These are phyloP conservation scores for Ormyrus thymus DNA, from an alignment of 2,888 invertebrate species.

Conservation along the genomic window DNA sequence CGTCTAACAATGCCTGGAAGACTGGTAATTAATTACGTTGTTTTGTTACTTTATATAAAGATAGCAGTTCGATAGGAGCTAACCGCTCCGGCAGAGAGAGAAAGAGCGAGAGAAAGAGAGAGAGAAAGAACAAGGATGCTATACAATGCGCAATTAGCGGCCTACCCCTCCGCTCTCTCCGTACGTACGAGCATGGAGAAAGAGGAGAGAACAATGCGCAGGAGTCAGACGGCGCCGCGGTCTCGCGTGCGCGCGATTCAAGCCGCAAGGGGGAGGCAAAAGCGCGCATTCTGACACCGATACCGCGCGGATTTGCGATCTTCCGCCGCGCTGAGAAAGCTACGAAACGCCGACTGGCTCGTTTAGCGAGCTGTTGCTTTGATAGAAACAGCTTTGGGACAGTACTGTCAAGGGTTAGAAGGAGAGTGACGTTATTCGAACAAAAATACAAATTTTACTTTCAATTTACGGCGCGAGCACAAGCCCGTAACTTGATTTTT, in stretches of 20 bases:
- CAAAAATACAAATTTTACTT: too few species aligned
- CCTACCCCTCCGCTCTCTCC: conserved; percentile 54
- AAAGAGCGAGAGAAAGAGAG: conserved; percentile 54
- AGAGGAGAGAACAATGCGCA: conserved; percentile 65
- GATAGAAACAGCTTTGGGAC: too few species aligned
- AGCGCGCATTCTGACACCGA: conserved; percentile 29
- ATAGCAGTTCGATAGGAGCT: conserved; percentile 73
- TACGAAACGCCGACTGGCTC: too few species aligned
- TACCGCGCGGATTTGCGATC: conserved; percentile 17
- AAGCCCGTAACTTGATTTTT: too few species aligned
- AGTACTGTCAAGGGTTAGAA: too few species aligned
- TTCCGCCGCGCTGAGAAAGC: background rate
- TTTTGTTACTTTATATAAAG: conserved; percentile 74
- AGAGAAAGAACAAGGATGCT: conserved; percentile 65
- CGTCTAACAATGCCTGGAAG: conserved; percentile 73
- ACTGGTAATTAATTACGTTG: conserved; percentile 75
- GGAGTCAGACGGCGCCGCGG: conserved; percentile 59
- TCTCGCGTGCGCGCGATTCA: conserved; percentile 58
- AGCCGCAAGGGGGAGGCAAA: conserved; percentile 56
- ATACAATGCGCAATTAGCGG: conserved; percentile 74
- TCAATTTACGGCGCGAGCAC: too few species aligned
- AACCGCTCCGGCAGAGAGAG: conserved; percentile 60
- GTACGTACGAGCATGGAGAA: background rate
- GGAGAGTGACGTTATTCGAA: too few species aligned
- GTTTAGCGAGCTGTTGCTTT: too few species aligned